These are phyloP conservation scores for Miltochrista miniata DNA, from an alignment of 2,888 invertebrate species.

Conservation along the genomic window DNA sequence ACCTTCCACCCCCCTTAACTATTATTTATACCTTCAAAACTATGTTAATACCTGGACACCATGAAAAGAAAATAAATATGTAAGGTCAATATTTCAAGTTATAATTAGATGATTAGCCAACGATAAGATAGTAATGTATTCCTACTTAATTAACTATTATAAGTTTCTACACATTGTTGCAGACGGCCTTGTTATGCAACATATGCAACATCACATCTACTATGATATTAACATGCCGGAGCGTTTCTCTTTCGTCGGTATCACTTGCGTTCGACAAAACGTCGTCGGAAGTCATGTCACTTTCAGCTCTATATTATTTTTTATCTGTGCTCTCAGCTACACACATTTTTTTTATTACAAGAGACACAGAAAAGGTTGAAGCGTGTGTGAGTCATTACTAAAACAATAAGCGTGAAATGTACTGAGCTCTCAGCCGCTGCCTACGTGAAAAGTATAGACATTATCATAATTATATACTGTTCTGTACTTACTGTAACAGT, in stretches of 20 bases:
- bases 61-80: conserved; percentile 15
- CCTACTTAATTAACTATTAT: conserved; percentile 43
- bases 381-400: conserved; percentile 24
- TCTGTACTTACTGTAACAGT: not conserved
- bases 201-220: conserved; percentile 41
- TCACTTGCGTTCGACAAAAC: conserved; percentile 12
- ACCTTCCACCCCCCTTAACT: too few relatives aligned
- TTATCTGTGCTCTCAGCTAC: too few relatives aligned
- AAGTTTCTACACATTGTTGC: conserved; percentile 46
- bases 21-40: too few relatives aligned
- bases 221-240: conserved; percentile 35
- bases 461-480: not conserved
- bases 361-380: conserved; percentile 13
- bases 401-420: conserved; percentile 18
- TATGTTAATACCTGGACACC: conserved; percentile 1
- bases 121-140: conserved; percentile 42
- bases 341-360: conserved; percentile 8
- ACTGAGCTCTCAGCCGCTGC: conserved; percentile 7
- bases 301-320: conserved; percentile 7
- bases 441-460: conserved; percentile 5
- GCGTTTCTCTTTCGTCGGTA: conserved; percentile 38
- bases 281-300: not conserved
- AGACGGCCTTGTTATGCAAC: conserved; percentile 44
- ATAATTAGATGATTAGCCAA: conserved; percentile 43
- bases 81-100: conserved; percentile 33